phyloP scores from a whole-genome alignment of 2,113 vertebrate genomes.

The Notechis scutatus region DNA sequence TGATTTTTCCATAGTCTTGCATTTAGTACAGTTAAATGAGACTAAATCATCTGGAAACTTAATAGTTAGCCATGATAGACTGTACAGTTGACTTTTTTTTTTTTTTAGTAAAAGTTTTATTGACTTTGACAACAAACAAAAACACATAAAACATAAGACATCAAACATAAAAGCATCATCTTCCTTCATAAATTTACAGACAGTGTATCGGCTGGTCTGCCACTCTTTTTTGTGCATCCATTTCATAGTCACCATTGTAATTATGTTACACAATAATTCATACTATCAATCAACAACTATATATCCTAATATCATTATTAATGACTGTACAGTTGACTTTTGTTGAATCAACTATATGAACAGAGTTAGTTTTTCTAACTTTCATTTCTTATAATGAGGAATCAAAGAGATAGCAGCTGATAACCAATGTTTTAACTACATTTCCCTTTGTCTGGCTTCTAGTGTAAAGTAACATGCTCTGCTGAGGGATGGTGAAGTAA shows the following conservation, averaged over 20 bases:
- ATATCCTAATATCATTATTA: too few relatives aligned
- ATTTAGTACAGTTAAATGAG: neutral
- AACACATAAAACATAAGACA: too few relatives aligned
- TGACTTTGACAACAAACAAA: too few relatives aligned
- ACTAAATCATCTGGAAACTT: neutral
- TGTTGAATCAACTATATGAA: neutral
- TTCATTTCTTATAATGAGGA: neutral
- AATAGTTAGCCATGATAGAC: neutral
- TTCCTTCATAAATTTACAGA: too few relatives aligned
- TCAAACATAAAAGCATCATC: too few relatives aligned
- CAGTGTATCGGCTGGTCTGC: too few relatives aligned
- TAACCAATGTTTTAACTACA: neutral
- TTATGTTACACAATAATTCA: too few relatives aligned
- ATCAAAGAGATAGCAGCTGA: neutral
- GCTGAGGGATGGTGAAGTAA: neutral
- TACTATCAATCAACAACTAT: too few relatives aligned
- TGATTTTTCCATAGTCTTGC: neutral
- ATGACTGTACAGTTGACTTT: neutral
- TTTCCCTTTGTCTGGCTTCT: slow-evolving; percentile 10
- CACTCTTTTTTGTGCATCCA: too few relatives aligned
- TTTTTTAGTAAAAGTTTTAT: too few relatives aligned
- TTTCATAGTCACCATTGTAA: too few relatives aligned
- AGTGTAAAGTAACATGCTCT: neutral
- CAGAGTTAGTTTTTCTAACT: neutral
- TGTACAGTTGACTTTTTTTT: neutral